A percentile compares a stretch with the other conserved stretches of the same genome.
Evolutionary conservation across 2,113 vertebrate genomes (phyloP).

Genomic region (Engraulis encrasicolus): DNA sequence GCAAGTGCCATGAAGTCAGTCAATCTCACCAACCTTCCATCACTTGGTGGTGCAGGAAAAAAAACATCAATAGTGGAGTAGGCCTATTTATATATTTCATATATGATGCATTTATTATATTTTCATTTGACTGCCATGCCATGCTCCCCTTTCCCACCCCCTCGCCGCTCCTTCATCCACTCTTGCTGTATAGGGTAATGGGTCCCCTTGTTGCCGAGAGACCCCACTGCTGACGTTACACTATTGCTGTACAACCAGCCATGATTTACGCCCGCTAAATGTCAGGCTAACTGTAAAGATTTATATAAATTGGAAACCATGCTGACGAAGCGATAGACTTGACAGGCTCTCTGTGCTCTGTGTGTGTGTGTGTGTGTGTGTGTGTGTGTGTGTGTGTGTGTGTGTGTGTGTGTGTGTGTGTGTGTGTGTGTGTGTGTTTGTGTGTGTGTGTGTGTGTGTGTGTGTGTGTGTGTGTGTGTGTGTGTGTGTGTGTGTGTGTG

Average conservation of each 20-base stretch:
- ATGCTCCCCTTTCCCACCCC: background rate
- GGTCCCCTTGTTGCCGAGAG: slow-evolving; percentile 65
- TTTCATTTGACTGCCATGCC: background rate
- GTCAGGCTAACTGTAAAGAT: slow-evolving; percentile 77
- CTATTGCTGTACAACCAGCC: slow-evolving; percentile 70
- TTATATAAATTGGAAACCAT: slow-evolving; percentile 75
- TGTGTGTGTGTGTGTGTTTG: no score
- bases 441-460: no score
- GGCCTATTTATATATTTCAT: no score
- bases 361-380: no score
- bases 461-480: no score
- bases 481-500: no score
- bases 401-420: no score
- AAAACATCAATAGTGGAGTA: no score
- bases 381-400: no score
- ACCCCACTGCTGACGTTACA: slow-evolving; percentile 70
- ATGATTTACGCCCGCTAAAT: slow-evolving; percentile 74
- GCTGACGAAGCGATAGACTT: slow-evolving; percentile 79
- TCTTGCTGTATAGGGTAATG: slow-evolving; percentile 57
- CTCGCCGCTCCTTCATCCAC: no score
- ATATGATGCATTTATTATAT: background rate
- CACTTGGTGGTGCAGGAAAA: background rate
- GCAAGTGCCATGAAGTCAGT: background rate
- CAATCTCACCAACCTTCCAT: background rate
- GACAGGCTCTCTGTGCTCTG: no score